These are phyloP conservation scores for Rhodophaea formosa DNA, from an alignment of 2,888 invertebrate species.

Conservation along the genomic window DNA sequence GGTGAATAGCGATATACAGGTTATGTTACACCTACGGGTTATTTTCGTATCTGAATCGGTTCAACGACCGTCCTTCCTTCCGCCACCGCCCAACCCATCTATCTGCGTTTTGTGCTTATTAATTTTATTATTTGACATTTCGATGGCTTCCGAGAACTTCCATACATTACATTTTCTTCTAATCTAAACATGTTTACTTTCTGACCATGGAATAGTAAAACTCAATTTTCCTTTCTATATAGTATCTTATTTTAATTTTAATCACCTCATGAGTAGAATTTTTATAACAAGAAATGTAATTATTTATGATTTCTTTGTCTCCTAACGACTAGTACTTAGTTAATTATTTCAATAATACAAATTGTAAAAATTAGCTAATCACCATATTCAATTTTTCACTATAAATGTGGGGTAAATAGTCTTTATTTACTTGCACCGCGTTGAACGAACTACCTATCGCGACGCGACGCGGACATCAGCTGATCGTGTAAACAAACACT, in stretches of 20 bases:
- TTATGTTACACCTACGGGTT: not conserved
- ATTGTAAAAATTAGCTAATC: conserved; percentile 11
- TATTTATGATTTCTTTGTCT: not conserved
- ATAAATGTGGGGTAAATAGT: not conserved
- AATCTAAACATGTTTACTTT: no score
- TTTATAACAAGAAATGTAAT: not conserved
- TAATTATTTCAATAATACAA: not conserved
- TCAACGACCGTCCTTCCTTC: conserved; percentile 69
- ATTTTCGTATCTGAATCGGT: conserved; percentile 1
- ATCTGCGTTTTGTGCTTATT: conserved; percentile 22
- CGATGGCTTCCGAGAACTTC: not conserved
- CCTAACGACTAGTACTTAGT: not conserved
- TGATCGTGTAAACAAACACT: conserved; percentile 68
- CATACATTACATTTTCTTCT: not conserved
- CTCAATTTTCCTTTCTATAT: not conserved
- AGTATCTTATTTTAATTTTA: not conserved
- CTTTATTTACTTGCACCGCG: not conserved
- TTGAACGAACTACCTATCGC: conserved; percentile 31
- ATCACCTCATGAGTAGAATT: not conserved
- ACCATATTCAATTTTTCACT: conserved; percentile 9
- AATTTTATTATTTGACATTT: not conserved
- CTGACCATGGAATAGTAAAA: no score
- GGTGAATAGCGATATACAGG: not conserved
- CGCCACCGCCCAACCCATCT: conserved; percentile 44
- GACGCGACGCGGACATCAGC: conserved; percentile 55